A percentile compares a stretch with the other conserved stretches of the same genome.
These are phyloP conservation scores for Rhizomys pruinosus DNA, from an alignment of 2,113 vertebrate species.

Conservation along the genomic window DNA sequence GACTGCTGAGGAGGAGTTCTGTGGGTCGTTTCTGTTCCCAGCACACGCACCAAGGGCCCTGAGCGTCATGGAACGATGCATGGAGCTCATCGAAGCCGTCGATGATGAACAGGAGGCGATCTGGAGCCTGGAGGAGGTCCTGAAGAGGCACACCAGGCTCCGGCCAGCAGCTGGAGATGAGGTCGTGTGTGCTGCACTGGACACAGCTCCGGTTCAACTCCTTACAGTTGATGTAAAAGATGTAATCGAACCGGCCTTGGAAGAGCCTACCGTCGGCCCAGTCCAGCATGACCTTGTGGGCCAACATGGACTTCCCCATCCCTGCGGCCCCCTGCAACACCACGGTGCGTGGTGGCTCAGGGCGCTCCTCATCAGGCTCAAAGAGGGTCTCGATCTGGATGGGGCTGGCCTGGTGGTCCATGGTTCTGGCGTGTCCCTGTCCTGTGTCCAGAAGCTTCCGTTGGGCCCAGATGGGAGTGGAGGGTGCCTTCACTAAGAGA, in stretches of 20 bases:
- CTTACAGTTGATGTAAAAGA: constrained; percentile 81
- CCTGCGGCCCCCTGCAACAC: constrained; percentile 87
- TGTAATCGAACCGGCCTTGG: constrained; percentile 76
- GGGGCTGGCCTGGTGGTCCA: constrained; percentile 33
- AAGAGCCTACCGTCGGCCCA: constrained; percentile 87
- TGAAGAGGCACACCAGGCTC: neutral
- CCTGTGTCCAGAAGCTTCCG: constrained; percentile 55
- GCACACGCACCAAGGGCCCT: neutral
- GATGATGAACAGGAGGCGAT: constrained; percentile 78
- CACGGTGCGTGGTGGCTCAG: constrained; percentile 78
- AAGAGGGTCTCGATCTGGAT: constrained; percentile 63
- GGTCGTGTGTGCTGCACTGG: constrained; percentile 44
- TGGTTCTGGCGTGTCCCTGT: neutral
- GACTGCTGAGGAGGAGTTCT: constrained; percentile 1
- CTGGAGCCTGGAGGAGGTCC: neutral
- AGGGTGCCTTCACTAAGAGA: constrained; percentile 63
- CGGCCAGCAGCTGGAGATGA: constrained; percentile 59
- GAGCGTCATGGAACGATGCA: constrained; percentile 49
- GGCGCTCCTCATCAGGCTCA: neutral
- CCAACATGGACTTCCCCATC: constrained; percentile 87
- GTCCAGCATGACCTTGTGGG: constrained; percentile 86
- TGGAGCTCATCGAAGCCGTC: constrained; percentile 81
- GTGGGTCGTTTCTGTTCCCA: constrained; percentile 57
- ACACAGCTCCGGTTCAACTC: constrained; percentile 55
- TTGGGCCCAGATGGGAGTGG: neutral